Base-by-base conservation (phyloP, 2,113 vertebrate genomes). In the Pipa parva region DNA sequence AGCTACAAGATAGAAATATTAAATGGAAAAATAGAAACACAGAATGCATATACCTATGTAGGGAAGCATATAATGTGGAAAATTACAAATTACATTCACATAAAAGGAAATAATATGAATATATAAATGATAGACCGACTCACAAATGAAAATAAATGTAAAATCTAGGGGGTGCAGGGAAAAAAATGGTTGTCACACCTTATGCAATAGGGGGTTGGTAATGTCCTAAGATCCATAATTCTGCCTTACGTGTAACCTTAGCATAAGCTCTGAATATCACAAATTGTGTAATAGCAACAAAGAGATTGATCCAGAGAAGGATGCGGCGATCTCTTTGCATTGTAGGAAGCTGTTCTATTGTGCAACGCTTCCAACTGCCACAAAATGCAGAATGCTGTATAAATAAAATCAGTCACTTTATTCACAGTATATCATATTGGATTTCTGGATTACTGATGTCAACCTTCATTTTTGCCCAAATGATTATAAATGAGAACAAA, bases 21-120 rank as follows among this genome's bases (percentile, higher is more conserved):
- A 85, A 87, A 87, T 77, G 78, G 78, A 85, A 85, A 83, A 78
- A n/a, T n/a, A 78, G 83, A 87, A 86, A 80, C 81, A 85, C 83
- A 86, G 84, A 88, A 87, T 87, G 78, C 82, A 88, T 79, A 86
- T 24, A 80, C 77, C 87, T 76, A 84, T 48, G 56, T 78, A 78
- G 71, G 72, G 80, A 77, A 83, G 74, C 86, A 86, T 87, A 83
- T 83, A 89, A 88, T 85, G 77, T 79, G 79, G 80, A 81, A 84
- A 83, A 82, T 84, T 82, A 78, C 80, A 88, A 90, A 89, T 88
- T 86, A 85, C 79, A 89, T 88, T 85, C 89, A 78, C 83, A 86
- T 87, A n/a, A n/a, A n/a, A n/a, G n/a, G n/a, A n/a, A n/a, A n/a
- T n/a, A n/a, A n/a, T n/a, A n/a, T n/a, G n/a, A n/a, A n/a, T n/a